These are phyloP conservation scores for Lasioglossum zephyrum DNA, from an alignment of 2,888 invertebrate species.

Conservation along the genomic window DNA sequence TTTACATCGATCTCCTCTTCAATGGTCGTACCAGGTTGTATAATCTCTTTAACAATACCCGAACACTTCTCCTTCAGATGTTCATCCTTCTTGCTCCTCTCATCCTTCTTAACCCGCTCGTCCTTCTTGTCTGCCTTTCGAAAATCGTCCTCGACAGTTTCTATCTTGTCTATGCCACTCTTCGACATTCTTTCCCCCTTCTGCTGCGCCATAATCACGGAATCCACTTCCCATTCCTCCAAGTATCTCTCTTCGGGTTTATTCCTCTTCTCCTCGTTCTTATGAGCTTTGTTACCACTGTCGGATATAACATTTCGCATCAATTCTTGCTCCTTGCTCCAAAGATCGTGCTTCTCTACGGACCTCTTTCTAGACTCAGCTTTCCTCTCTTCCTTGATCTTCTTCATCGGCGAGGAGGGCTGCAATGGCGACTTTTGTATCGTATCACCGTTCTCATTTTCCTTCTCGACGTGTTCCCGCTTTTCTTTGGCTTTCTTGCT, in stretches of 20 bases:
- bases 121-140: constrained; percentile 55
- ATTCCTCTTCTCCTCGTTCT: constrained; percentile 35
- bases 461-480: constrained; percentile 33
- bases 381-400: constrained; percentile 59
- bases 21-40: constrained; percentile 47
- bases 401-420: constrained; percentile 33
- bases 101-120: constrained; percentile 56
- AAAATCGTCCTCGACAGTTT: constrained; percentile 25
- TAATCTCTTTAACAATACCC: constrained; percentile 42
- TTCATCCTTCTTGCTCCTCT: constrained; percentile 51
- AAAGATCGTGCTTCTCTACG: constrained; percentile 45
- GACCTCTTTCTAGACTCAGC: constrained; percentile 29
- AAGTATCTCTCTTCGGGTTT: constrained; percentile 60
- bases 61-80: constrained; percentile 38
- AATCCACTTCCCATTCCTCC: constrained; percentile 74
- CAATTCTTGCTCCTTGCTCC: constrained; percentile 49
- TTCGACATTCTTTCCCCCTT: constrained; percentile 45
- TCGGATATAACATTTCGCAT: constrained; percentile 29
- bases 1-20: constrained; percentile 62
- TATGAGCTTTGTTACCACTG: constrained; percentile 33
- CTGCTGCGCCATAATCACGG: constrained; percentile 61
- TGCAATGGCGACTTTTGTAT: constrained; percentile 48
- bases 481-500: constrained; percentile 54
- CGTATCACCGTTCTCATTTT: constrained; percentile 40
- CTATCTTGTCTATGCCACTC: constrained; percentile 27